Evolutionary conservation across 2,888 invertebrate genomes (phyloP).

Genomic region (Koerneria pararmatus): DNA sequence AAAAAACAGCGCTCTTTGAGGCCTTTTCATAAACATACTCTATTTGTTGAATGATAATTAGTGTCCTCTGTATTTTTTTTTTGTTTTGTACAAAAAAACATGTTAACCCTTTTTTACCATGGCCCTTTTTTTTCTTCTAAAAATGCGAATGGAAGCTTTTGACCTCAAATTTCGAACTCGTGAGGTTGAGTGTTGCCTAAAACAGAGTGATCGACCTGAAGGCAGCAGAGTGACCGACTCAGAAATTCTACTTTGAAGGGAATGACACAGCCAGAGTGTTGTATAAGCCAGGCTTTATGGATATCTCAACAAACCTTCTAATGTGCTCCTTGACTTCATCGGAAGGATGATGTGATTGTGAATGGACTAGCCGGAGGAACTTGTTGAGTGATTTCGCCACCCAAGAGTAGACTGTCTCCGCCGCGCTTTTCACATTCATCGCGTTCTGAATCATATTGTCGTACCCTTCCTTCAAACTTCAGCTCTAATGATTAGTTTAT

Average conservation of each 20-base stretch:
- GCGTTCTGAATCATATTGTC: too few relatives aligned
- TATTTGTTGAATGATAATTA: too few relatives aligned
- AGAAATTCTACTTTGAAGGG: neutral
- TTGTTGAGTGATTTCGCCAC: slow-evolving; percentile 93
- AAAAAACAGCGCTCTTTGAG: too few relatives aligned
- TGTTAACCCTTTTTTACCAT: too few relatives aligned
- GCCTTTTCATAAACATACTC: too few relatives aligned
- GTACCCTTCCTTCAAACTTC: too few relatives aligned
- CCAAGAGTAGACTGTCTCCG: slow-evolving; percentile 93
- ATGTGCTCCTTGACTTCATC: slow-evolving; percentile 66
- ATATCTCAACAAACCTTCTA: slow-evolving; percentile 33
- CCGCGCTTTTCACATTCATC: slow-evolving; percentile 91
- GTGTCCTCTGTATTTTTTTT: too few relatives aligned
- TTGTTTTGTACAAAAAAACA: too few relatives aligned
- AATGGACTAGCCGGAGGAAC: slow-evolving; percentile 85
- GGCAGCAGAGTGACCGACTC: neutral
- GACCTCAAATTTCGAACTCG: too few relatives aligned
- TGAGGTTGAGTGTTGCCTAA: neutral
- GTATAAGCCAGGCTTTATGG: neutral
- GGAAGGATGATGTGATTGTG: slow-evolving; percentile 90
- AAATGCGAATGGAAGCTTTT: too few relatives aligned
- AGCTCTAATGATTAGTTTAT: too few relatives aligned
- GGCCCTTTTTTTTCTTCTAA: too few relatives aligned
- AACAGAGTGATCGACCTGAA: neutral
- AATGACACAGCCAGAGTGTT: neutral